Percentiles rank a stretch among this genome's conserved stretches.
phyloP scores from a whole-genome alignment of 1,140 invertebrate genomes.

The Bombus confusus region DNA sequence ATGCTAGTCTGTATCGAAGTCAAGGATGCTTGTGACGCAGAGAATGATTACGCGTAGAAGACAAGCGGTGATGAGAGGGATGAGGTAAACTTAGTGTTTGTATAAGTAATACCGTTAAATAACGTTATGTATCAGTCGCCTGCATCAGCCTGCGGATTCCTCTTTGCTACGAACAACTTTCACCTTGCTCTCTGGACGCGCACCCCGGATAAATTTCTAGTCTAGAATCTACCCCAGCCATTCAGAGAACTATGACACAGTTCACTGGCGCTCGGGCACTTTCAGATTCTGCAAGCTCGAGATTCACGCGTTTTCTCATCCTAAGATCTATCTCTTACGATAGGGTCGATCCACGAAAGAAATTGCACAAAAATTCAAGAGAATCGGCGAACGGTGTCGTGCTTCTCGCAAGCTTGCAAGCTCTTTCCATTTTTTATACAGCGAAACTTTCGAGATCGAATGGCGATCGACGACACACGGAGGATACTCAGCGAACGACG shows the following conservation, averaged over 20 bases:
- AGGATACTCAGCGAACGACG: slow-evolving; percentile 12
- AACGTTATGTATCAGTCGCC: slow-evolving; percentile 62
- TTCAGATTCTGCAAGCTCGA: not conserved
- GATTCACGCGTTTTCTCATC: not conserved
- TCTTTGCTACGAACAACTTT: slow-evolving; percentile 59
- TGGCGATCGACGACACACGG: not conserved
- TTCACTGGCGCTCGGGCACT: not conserved
- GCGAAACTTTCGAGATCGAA: slow-evolving; percentile 10
- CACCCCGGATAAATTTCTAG: slow-evolving; percentile 1
- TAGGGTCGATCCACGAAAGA: not conserved
- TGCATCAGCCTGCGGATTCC: slow-evolving; percentile 58
- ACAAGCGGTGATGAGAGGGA: slow-evolving; percentile 6
- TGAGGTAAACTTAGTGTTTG: slow-evolving; percentile 53
- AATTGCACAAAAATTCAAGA: not conserved
- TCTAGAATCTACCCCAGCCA: not conserved
- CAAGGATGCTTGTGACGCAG: not conserved
- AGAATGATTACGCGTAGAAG: slow-evolving; percentile 12
- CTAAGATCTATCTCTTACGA: not conserved
- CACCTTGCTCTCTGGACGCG: slow-evolving; percentile 36
- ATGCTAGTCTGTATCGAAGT: not conserved
- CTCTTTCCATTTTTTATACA: slow-evolving; percentile 48
- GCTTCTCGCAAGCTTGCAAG: slow-evolving; percentile 41
- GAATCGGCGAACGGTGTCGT: not conserved
- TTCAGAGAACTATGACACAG: not conserved
- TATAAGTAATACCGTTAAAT: slow-evolving; percentile 65